A percentile compares a stretch with the other conserved stretches of the same genome.
These are phyloP conservation scores for Bactericera cockerelli DNA, from an alignment of 1,140 invertebrate species.

Conservation along the genomic window DNA sequence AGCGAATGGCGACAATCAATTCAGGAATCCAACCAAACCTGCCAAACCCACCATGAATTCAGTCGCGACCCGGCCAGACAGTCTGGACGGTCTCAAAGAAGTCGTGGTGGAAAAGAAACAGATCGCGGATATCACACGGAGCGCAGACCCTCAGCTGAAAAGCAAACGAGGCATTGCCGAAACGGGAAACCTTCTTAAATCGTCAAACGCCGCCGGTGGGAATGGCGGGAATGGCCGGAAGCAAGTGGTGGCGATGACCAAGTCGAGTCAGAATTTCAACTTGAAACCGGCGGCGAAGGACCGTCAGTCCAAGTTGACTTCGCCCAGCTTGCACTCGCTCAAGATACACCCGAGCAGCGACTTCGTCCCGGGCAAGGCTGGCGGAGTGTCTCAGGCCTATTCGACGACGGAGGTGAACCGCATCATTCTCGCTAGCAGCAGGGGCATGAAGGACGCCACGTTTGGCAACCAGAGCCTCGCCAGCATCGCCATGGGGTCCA, in stretches of 20 bases:
- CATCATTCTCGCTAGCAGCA: background rate
- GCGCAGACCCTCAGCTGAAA: too few species aligned
- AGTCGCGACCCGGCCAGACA: too few species aligned
- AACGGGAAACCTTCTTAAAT: too few species aligned
- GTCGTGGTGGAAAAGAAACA: too few species aligned
- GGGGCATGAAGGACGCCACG: constrained; percentile 22
- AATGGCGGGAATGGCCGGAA: too few species aligned
- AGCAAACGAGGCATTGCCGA: too few species aligned
- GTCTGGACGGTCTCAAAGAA: too few species aligned
- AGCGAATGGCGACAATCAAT: too few species aligned
- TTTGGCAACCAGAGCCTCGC: constrained; percentile 33
- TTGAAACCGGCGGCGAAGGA: background rate
- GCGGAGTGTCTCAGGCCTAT: background rate
- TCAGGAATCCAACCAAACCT: too few species aligned
- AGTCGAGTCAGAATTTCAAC: constrained; percentile 1
- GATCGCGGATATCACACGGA: too few species aligned
- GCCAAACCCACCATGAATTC: too few species aligned
- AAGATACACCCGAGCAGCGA: background rate
- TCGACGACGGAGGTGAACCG: background rate
- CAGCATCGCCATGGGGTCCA: constrained; percentile 69
- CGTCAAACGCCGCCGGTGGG: too few species aligned
- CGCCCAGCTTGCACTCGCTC: background rate
- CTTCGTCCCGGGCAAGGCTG: background rate
- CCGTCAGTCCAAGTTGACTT: background rate
- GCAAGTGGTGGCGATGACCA: background rate